Evolutionary conservation across 2,888 invertebrate species (phyloP), one percentile per base, ranked within the genome.

Genomic region (Polymixis flavicincta): DNA sequence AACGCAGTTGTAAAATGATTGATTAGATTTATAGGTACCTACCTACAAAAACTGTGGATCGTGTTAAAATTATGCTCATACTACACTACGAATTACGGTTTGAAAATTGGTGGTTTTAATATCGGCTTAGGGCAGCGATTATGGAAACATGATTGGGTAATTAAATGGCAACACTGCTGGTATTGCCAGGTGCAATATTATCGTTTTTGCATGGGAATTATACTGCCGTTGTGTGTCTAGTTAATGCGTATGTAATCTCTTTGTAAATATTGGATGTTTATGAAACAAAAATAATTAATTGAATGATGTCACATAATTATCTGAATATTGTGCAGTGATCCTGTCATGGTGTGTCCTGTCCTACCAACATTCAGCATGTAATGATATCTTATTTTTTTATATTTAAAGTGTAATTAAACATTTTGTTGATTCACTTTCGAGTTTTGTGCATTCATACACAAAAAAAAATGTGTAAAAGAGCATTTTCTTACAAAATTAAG

Each of bases 121-220:
- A 69, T 71, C 61, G 68, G 76, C 75, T 80, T 69, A 71, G 57
- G 61, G 42, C 52, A 11, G 50, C 37, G 74, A 71, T 80, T 80
- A 84, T 75, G 45, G 61, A 50, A 71, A 66, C 81, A 75, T 71
- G 74, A 69, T 57, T 61, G 71, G 68, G 52, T 75, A 66, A 75
- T 80, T 69, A 84, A 84, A 80, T 75, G 57, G 84, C 65, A 75
- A 61, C 74, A 74, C 42, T 80, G 59, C 2, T 50, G 59, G 48
- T 45, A 28, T 59, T 61, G 61, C 52, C 37, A 37, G 48, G 28
- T 78, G 63, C 50, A 71, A 71, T 71, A 25, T 64, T 59, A 50
- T 63, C 57, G 54, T 42, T 59, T 59, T 67, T 57, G 61, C 28
- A 50, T 50, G 28, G 19, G 8, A 57, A 60, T 48, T 64, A 71